These are phyloP conservation scores for Stylophora pistillata DNA, from an alignment of 64 coral and sea anemone species.

Conservation along the genomic window DNA sequence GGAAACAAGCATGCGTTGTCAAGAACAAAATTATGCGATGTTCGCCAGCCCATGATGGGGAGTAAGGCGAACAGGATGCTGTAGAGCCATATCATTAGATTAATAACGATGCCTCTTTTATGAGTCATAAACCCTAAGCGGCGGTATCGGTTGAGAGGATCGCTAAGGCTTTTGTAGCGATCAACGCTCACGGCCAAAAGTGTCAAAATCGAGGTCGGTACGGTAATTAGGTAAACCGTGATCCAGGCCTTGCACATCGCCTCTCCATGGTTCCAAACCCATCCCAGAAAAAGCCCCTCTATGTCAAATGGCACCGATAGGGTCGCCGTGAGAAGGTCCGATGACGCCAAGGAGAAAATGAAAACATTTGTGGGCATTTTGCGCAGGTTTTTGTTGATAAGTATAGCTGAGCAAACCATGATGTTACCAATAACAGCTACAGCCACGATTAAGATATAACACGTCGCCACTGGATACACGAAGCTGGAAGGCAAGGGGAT, in stretches of 20 bases:
- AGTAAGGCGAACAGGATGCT: neutral
- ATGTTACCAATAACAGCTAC: conserved; percentile 4
- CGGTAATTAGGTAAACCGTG: neutral
- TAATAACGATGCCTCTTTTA: neutral
- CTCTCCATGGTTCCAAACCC: neutral
- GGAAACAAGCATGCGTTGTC: neutral
- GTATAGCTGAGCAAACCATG: conserved; percentile 2
- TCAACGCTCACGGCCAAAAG: neutral
- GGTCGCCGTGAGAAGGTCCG: neutral
- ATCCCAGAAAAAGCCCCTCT: neutral
- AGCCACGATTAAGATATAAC: neutral
- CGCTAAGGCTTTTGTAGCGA: neutral
- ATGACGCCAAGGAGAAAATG: conserved; percentile 4
- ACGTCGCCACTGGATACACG: neutral
- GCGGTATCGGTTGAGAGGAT: neutral
- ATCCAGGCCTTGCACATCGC: neutral
- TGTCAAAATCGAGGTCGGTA: neutral
- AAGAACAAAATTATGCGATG: neutral
- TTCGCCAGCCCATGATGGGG: neutral
- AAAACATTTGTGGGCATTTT: conserved; percentile 1
- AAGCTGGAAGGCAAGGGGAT: neutral
- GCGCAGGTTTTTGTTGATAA: neutral
- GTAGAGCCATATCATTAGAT: neutral
- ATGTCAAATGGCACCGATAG: conserved; percentile 14
- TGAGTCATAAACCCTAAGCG: neutral